Base-by-base conservation (phyloP, 1,140 invertebrate genomes). In the Diuraphis noxia region DNA sequence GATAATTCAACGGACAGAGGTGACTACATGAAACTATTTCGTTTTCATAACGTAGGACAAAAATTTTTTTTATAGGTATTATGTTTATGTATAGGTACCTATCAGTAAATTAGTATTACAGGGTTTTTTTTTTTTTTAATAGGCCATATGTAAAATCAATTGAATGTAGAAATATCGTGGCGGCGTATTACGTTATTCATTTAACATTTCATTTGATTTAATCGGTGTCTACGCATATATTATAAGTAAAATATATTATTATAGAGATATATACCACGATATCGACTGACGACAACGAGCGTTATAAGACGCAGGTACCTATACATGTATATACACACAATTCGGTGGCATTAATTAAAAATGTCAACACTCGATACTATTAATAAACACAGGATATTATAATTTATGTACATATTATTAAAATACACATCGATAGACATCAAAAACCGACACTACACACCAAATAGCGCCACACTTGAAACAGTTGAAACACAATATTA, bases 341-440 rank as follows among this genome's bases (percentile, higher is more conserved):
- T 72, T 72, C 56, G 13, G 56, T n/a, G 56, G 56, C 56, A 72
- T 72, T 72, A 72, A 72, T 72, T 72, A 72, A 72, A 72, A 72
- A 72, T 17, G 56, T 72, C 56, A 72, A 72, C 56, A 72, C 56
- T 72, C 56, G 4, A n/a, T n/a, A n/a, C 56, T 63, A 17, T 17
- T n/a, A 72, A 72, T 72, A 72, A n/a, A 72, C 13, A 72, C n/a
- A 6, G 10, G 6, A 17, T 72, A 17, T 72, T n/a, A n/a, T 72
- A 72, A 72, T 72, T n/a, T 72, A 72, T 72, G 56, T 72, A 13
- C 56, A 72, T 72, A 72, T n/a, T 72, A 72, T 72, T 72, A n/a
- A 72, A n/a, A 72, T 34, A 72, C n/a, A 41, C n/a, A 41, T 41
- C 38, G 81, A 81, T 17, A 40, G 81, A 41, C 40, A 41, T 41